These are phyloP conservation scores for Saguinus imperator DNA, from an alignment of 2,113 vertebrate species.

Conservation along the genomic window DNA sequence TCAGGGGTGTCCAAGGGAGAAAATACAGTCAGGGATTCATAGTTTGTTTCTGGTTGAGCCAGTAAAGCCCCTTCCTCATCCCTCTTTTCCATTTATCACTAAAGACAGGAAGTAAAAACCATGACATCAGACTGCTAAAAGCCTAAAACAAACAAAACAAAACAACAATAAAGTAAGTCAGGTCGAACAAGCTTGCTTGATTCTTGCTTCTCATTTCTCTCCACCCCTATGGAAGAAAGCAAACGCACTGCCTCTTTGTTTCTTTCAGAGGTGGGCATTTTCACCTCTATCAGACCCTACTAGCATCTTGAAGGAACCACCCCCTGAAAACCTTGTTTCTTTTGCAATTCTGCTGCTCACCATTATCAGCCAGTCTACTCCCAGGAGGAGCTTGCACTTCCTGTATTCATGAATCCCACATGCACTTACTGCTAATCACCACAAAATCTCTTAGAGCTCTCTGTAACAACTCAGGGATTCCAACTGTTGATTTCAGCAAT, in stretches of 20 bases:
- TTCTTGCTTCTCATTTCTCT: background rate
- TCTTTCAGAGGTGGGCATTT: background rate
- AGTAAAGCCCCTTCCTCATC: no score
- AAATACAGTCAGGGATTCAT: no score
- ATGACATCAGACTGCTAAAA: no score
- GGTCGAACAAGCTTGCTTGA: no score
- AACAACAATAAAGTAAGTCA: no score
- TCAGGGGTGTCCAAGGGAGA: no score
- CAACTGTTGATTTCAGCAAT: background rate
- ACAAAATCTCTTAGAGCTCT: background rate
- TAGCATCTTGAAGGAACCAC: background rate
- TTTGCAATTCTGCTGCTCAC: background rate
- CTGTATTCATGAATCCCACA: background rate
- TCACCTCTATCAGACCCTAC: background rate
- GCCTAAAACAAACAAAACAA: no score
- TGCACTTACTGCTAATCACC: accelerated
- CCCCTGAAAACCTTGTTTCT: background rate
- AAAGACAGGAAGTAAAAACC: no score
- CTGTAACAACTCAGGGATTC: background rate
- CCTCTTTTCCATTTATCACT: no score
- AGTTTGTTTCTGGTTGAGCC: no score
- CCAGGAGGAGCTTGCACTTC: background rate
- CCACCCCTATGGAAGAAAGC: background rate
- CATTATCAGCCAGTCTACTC: background rate
- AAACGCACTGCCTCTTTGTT: background rate